Conservation (phyloP, 2,113 vertebrate genomes). For the Neodontobutis hainanensis region DNA sequence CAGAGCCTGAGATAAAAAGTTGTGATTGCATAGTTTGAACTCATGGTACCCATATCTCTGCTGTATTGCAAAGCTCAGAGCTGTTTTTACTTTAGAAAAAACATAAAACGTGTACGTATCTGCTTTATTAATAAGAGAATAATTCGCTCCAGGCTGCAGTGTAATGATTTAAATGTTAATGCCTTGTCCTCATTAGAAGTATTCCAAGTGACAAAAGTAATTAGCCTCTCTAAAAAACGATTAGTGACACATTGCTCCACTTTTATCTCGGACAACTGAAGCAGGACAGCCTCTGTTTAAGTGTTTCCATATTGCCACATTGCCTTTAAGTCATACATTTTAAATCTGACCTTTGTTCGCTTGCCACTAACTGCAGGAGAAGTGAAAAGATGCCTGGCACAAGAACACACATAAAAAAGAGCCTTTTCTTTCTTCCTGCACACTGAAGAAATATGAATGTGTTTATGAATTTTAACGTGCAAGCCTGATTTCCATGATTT, state of each 20-base stretch:
- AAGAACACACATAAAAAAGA: constrained; percentile 53
- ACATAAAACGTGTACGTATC: not conserved
- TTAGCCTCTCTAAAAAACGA: constrained; percentile 38
- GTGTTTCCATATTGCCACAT: constrained; percentile 61
- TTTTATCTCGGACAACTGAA: constrained; percentile 24
- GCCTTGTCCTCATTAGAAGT: constrained; percentile 15
- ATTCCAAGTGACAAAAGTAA: constrained; percentile 41
- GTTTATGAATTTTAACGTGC: constrained; percentile 31
- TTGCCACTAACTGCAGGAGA: constrained; percentile 45
- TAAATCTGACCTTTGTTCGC: constrained; percentile 60
- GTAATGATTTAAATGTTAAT: constrained; percentile 20
- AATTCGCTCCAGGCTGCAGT: constrained; percentile 23
- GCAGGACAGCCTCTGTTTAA: constrained; percentile 53
- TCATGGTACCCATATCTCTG: not conserved
- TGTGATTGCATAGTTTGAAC: constrained; percentile 1
- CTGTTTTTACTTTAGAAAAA: not conserved
- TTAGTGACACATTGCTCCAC: constrained; percentile 19
- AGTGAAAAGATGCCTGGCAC: constrained; percentile 59
- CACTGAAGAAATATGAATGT: constrained; percentile 30
- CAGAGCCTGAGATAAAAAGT: not conserved
- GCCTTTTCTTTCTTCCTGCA: constrained; percentile 27
- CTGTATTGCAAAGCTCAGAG: not conserved
- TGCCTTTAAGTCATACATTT: constrained; percentile 46
- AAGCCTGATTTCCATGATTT: constrained; percentile 51
- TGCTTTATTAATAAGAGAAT: not conserved